Base-by-base conservation (phyloP, 1,140 invertebrate species). In the roundworm (Caenorhabditis elegans) region DNA sequence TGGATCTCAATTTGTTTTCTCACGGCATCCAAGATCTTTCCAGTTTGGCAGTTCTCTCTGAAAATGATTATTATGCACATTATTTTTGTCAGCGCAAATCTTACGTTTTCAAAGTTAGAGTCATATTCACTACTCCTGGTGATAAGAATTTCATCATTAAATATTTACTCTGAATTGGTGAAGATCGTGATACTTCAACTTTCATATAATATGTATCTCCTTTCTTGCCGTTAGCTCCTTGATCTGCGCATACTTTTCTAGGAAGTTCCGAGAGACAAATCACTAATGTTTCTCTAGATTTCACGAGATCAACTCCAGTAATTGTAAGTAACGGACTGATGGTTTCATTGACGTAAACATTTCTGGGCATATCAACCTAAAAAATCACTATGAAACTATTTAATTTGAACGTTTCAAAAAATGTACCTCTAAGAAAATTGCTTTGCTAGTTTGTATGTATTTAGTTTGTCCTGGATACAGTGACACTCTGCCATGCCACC, bases 301-400 rank as follows among this genome's bases (percentile, higher is more conserved):
- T 75, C 11, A 36, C 22, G 0, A 70, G 24, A 22, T 48, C 36
- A 2, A 75, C 26, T 39, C 65, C 80, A 48, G 83, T 78, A 13
- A 84, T 81, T 19, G 48, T 83, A 36, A 84, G 60, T 0, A 79
- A 26, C 1, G 75, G 83, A 11, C 77, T 70, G 19, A 84, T 78
- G 0, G 83, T 83, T 36, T 84, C 83, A 53, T 84, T 84, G 1
- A 84, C 75, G 31, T 84, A 84, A 17, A 83, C 76, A 47, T 83
- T 65, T 28, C 28, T 46, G 3, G 83, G 83, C 48, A 84, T 39
- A 39, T 83, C 75, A 22, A 83, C 83, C 76, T 53, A 11, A 34
- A 60, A 31, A 34, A 3, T 60, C 5, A 34, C 51, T n/a, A 11
- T 26, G 8, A 53, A 28, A 53, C 26, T 24, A 1, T 19, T 11